phyloP scores from a whole-genome alignment of 2,797 vertebrate species.

The Sylvilagus floridanus region DNA sequence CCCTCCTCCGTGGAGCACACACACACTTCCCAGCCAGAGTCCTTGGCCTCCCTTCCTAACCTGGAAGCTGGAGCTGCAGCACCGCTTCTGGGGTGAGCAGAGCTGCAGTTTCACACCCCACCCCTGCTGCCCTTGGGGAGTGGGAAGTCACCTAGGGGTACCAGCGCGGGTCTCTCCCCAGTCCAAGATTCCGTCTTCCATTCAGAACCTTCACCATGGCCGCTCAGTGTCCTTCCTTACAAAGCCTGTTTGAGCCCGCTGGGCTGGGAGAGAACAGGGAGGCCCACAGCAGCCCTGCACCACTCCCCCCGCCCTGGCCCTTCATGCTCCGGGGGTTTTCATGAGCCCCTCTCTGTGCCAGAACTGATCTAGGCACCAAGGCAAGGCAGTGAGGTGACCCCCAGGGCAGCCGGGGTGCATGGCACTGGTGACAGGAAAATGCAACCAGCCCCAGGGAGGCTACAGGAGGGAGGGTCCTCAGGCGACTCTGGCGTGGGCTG shows the following conservation, averaged over 20 bases:
- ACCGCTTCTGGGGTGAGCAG: not conserved
- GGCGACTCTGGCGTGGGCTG: too few species aligned
- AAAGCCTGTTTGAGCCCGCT: not conserved
- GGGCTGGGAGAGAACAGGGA: not conserved
- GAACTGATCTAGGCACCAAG: not conserved
- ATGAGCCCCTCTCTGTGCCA: not conserved
- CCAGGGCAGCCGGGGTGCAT: not conserved
- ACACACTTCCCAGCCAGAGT: not conserved
- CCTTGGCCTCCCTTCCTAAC: not conserved
- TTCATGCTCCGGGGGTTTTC: not conserved
- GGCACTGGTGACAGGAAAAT: not conserved
- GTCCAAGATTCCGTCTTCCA: too few species aligned
- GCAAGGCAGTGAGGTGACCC: too few species aligned
- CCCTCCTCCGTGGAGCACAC: not conserved
- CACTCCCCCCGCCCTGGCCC: not conserved
- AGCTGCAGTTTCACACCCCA: too few species aligned
- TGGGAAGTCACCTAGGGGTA: not conserved
- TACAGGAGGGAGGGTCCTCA: not conserved
- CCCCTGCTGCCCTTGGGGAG: not conserved
- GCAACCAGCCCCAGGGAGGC: not conserved
- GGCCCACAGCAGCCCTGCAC: accelerated
- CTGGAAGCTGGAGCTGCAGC: not conserved
- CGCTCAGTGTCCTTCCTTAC: not conserved
- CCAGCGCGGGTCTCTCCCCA: not conserved
- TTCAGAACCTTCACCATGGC: not conserved